These are phyloP conservation scores for Nothocercus nigrocapillus DNA, from an alignment of 2,113 vertebrate genomes.

Conservation along the genomic window DNA sequence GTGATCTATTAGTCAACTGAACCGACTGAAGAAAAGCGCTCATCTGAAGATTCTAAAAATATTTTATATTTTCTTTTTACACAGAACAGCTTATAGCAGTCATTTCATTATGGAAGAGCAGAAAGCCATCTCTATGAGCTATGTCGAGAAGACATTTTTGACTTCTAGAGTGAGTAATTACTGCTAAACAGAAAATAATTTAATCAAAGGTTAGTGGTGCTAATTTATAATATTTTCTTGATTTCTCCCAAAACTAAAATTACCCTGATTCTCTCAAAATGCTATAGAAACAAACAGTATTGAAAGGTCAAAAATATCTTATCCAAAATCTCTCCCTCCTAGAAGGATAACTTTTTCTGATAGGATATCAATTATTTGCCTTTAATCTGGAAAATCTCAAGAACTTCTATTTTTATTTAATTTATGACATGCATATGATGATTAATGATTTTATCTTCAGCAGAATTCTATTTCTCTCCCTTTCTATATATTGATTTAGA, in stretches of 20 bases:
- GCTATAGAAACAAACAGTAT: not conserved
- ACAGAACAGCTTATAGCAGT: not conserved
- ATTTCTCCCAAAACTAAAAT: not conserved
- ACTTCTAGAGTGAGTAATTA: not conserved
- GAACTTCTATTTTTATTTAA: fast-evolving
- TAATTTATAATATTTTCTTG: not conserved
- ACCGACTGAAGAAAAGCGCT: not conserved
- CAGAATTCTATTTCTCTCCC: not conserved
- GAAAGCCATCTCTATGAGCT: not conserved
- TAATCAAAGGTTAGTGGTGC: not conserved
- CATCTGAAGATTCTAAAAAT: not conserved
- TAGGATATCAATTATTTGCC: not conserved
- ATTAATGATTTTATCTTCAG: not conserved
- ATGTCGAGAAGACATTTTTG: not conserved
- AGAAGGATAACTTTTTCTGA: not conserved
- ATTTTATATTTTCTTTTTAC: not conserved
- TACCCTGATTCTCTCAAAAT: not conserved
- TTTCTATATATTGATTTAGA: not conserved
- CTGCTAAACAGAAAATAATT: not conserved
- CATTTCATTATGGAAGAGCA: not conserved
- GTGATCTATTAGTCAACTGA: not conserved
- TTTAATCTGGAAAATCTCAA: not conserved
- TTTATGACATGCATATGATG: not conserved
- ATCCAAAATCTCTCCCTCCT: fast-evolving
- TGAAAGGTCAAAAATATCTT: not conserved